Evolutionary conservation across 2,113 vertebrate genomes (phyloP), one percentile per base, ranked within the genome.

Genomic region (Bubo blakistoni): DNA sequence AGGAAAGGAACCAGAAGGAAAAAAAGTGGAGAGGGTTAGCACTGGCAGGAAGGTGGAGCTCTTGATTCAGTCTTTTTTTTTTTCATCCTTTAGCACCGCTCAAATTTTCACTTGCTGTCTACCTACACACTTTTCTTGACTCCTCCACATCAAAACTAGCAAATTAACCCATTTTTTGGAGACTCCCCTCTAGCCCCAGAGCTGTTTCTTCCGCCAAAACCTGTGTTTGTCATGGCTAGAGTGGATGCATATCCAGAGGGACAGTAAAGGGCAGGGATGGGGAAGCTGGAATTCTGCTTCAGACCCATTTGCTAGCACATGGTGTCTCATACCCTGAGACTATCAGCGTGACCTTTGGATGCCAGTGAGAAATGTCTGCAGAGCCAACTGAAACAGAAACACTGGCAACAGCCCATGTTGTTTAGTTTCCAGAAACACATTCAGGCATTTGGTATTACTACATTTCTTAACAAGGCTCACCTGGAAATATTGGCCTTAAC

Each of bases 271-370:
- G 18, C 7, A 14, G 21, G 59, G 34, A 65, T 32, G 26, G 6
- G 5, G 27, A 58, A 11, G 13, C 7, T 3, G 7, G 65, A 81
- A 69, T 92, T 80, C 59, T 5, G 2, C 27, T 55, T 73, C 40
- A 27, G 34, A 16, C 29, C 15, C 1, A 0, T 71, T 58, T 8
- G 16, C 24, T 27, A 52, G 65, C 11, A 86, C 19, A 4, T 7
- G 9, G 38, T 25, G 36, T 52, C 34, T 90, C 15, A 11, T 30
- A 59, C 11, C n/a, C 30, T 17, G 40, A 74, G 29, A 38, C 11
- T 25, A 52, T 21, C 59, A 55, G 18, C 12, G 27, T 2, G 6
- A 16, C 8, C 34, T 79, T 54, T 46, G 54, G 24, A 80, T 61
- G n/a, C 12, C 92, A 77, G 13, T 5, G 87, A 88, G 62, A 54